Percentiles rank a stretch among this genome's conserved stretches.
Evolutionary conservation across 2,797 vertebrate genomes (phyloP).

Genomic region (Lates japonicus): DNA sequence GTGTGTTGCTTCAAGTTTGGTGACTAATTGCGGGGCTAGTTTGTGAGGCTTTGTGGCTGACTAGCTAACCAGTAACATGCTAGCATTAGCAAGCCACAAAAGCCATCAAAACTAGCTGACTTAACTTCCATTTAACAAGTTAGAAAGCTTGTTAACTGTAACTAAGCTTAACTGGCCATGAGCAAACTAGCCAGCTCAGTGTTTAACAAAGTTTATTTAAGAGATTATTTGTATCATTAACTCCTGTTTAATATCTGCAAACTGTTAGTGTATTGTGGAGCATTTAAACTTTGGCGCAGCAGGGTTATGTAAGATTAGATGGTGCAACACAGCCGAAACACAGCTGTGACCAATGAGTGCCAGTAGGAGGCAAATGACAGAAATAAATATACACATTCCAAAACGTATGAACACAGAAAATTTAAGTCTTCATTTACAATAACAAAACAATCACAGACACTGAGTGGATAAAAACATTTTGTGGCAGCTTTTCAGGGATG

Average conservation of each 20-base stretch:
- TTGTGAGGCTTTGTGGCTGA: neutral
- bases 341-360: neutral
- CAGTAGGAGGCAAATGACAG: neutral
- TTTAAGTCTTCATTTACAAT: neutral
- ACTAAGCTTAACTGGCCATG: no score
- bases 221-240: no score
- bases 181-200: no score
- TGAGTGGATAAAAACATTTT: neutral
- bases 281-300: neutral
- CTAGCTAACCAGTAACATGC: neutral
- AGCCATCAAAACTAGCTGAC: neutral
- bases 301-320: neutral
- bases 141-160: neutral
- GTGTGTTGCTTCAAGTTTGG: neutral
- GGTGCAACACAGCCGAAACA: neutral
- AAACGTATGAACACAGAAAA: neutral
- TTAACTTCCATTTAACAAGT: neutral
- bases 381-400: no score
- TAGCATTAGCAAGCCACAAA: neutral
- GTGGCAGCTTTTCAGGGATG: neutral
- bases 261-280: neutral
- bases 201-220: no score
- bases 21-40: neutral
- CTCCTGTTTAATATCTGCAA: neutral
- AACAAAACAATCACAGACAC: neutral